These are phyloP conservation scores for Poecile montanus DNA, from an alignment of 2,797 vertebrate genomes.

Conservation along the genomic window DNA sequence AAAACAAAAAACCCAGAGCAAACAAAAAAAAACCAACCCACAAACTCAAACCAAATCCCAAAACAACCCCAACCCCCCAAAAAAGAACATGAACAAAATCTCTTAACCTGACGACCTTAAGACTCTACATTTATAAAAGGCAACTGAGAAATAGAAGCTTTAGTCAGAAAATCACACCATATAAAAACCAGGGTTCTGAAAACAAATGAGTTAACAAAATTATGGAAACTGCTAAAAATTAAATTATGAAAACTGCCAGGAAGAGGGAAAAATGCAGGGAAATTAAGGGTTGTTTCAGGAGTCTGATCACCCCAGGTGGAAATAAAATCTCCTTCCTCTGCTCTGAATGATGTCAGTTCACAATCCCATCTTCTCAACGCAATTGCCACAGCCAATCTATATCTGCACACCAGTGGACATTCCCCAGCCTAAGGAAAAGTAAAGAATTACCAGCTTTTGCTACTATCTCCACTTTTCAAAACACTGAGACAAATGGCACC, in stretches of 20 bases:
- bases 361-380: not conserved
- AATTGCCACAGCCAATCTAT: not conserved
- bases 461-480: not conserved
- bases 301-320: not conserved
- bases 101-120: not conserved
- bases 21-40: not conserved
- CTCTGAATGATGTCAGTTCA: not conserved
- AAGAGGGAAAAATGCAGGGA: not conserved
- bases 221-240: not conserved
- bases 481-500: not conserved
- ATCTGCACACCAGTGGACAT: not conserved
- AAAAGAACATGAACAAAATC: not conserved
- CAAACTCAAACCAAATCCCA: not conserved
- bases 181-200: not conserved
- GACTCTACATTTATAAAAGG: not conserved
- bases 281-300: not conserved
- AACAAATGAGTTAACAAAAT: not conserved
- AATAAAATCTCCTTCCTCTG: not conserved
- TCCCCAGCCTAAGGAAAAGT: not conserved
- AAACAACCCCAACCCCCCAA: fast-evolving
- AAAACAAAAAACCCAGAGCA: not conserved
- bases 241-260: not conserved
- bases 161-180: not conserved
- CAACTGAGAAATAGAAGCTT: not conserved
- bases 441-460: not conserved